phyloP scores from a whole-genome alignment of 1,140 invertebrate genomes.

The Diprion similis region DNA sequence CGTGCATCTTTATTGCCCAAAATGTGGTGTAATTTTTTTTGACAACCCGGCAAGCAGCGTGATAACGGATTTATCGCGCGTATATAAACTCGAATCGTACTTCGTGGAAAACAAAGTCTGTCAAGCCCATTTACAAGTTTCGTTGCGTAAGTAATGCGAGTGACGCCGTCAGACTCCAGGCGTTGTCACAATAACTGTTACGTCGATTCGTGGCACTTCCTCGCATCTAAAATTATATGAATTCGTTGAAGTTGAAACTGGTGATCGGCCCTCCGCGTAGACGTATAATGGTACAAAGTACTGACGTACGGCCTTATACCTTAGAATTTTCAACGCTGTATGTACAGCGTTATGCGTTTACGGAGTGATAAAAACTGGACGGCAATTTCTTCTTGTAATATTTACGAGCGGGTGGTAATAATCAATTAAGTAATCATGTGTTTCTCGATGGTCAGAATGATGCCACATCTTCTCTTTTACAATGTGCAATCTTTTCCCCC shows the following conservation, averaged over 20 bases:
- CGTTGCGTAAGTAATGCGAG: conserved; percentile 5
- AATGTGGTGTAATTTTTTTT: no score
- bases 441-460: neutral
- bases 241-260: neutral
- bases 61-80: no score
- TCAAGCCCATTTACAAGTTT: neutral
- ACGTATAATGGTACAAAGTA: no score
- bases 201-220: neutral
- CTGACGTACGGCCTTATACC: neutral
- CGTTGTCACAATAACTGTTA: neutral
- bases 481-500: no score
- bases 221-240: neutral
- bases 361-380: neutral
- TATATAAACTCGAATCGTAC: no score
- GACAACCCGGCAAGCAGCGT: no score
- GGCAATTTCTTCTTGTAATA: neutral
- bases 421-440: neutral
- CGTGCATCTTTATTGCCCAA: no score
- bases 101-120: neutral
- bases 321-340: neutral
- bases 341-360: neutral
- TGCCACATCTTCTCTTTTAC: no score
- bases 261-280: neutral
- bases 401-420: neutral
- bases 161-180: neutral